These are phyloP conservation scores for Drepana falcataria DNA, from an alignment of 2,888 invertebrate genomes.

Conservation along the genomic window DNA sequence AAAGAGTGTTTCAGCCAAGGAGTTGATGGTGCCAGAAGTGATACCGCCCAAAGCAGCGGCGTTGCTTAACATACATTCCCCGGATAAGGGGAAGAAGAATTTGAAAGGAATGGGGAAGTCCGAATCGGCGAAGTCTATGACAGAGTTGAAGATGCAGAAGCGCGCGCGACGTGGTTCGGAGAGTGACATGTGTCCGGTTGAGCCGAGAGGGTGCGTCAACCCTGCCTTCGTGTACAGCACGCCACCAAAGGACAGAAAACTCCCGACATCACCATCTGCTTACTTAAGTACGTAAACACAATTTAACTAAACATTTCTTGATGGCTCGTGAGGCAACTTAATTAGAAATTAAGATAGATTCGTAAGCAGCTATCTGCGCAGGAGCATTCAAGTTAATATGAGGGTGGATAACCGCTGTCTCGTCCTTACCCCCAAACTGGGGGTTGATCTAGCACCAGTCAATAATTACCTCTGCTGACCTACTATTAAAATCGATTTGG, in stretches of 20 bases:
- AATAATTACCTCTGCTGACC: too few species aligned
- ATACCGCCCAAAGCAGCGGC: conserved; percentile 82
- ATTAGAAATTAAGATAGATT: background rate
- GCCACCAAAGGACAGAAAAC: conserved; percentile 69
- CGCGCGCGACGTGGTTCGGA: conserved; percentile 67
- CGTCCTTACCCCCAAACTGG: too few species aligned
- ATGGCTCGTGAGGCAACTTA: background rate
- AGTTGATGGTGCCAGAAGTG: conserved; percentile 64
- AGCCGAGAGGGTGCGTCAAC: conserved; percentile 61
- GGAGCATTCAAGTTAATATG: too few species aligned
- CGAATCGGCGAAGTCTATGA: conserved; percentile 59
- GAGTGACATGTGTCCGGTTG: conserved; percentile 57
- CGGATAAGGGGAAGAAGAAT: conserved; percentile 58
- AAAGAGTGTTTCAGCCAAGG: conserved; percentile 66
- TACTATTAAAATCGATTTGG: too few species aligned
- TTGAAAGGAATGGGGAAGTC: conserved; percentile 61
- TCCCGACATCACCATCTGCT: conserved; percentile 64
- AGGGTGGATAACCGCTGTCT: too few species aligned
- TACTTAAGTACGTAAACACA: conserved; percentile 64
- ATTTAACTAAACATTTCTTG: conserved; percentile 5
- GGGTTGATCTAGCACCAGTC: too few species aligned
- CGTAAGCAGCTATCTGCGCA: too few species aligned
- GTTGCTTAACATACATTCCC: conserved; percentile 77
- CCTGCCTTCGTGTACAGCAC: conserved; percentile 73
- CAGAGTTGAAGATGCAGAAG: conserved; percentile 43